These are phyloP conservation scores for Ceratina japonica DNA, from an alignment of 1,140 invertebrate species.

Conservation along the genomic window DNA sequence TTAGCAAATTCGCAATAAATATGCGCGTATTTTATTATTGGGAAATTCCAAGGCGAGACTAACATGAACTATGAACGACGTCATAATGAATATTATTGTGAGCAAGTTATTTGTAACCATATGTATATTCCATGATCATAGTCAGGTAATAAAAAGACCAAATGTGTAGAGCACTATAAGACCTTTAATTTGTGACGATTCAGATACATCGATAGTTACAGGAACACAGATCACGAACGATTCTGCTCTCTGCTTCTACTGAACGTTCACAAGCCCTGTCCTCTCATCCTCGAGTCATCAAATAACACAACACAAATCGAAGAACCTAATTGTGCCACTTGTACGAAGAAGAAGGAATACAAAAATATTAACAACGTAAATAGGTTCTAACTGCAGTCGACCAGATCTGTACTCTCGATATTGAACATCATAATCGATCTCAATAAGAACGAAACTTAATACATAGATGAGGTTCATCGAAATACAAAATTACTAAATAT, in stretches of 20 bases:
- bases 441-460: neutral
- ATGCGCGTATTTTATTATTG: too few relatives aligned
- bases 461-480: neutral
- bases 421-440: neutral
- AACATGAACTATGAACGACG: neutral
- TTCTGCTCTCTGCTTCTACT: neutral
- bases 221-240: conserved; percentile 1
- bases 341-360: neutral
- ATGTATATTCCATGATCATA: neutral
- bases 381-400: neutral
- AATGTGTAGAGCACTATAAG: neutral
- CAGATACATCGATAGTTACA: conserved; percentile 9
- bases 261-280: neutral
- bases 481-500: neutral
- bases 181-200: conserved; percentile 21
- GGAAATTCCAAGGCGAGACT: too few relatives aligned
- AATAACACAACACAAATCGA: conserved; percentile 14
- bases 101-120: neutral
- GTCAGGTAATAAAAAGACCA: conserved; percentile 2
- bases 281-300: neutral
- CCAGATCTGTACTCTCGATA: neutral
- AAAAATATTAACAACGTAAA: conserved; percentile 13
- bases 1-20: too few relatives aligned
- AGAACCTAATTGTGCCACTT: conserved; percentile 11
- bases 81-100: neutral